Evolutionary conservation across 2,797 vertebrate genomes (phyloP).

Genomic region (Echiichthys vipera): DNA sequence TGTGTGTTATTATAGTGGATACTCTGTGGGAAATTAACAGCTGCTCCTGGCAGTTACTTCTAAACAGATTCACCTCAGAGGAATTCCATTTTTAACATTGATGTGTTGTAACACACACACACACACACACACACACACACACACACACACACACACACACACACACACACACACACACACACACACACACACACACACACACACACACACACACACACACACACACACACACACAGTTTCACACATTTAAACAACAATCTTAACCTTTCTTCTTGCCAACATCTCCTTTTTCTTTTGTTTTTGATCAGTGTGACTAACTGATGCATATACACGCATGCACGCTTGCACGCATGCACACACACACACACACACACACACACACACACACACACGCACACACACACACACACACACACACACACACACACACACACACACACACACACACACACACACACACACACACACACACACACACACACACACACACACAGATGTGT

Average conservation of each 20-base stretch:
- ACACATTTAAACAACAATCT: not conserved
- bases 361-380: not conserved
- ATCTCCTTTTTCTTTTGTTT: not conserved
- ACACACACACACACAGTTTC: not conserved
- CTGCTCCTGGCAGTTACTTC: too few species aligned
- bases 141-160: too few species aligned
- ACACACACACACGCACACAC: not conserved
- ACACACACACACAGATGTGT: conserved; percentile 17
- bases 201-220: not conserved
- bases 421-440: not conserved
- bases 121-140: too few species aligned
- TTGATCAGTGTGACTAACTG: not conserved
- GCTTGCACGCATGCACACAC: too few species aligned
- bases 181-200: conserved; percentile 1
- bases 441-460: not conserved
- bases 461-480: not conserved
- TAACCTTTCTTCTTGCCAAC: conserved; percentile 1
- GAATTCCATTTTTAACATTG: too few species aligned
- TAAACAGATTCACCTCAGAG: too few species aligned
- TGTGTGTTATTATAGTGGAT: not conserved
- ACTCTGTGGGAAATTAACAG: not conserved
- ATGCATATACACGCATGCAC: too few species aligned
- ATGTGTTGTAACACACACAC: too few species aligned
- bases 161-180: not conserved
- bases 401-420: conserved; percentile 18